These are phyloP conservation scores for Campylomormyrus tamandua DNA, from an alignment of 2,113 vertebrate genomes.

Conservation along the genomic window DNA sequence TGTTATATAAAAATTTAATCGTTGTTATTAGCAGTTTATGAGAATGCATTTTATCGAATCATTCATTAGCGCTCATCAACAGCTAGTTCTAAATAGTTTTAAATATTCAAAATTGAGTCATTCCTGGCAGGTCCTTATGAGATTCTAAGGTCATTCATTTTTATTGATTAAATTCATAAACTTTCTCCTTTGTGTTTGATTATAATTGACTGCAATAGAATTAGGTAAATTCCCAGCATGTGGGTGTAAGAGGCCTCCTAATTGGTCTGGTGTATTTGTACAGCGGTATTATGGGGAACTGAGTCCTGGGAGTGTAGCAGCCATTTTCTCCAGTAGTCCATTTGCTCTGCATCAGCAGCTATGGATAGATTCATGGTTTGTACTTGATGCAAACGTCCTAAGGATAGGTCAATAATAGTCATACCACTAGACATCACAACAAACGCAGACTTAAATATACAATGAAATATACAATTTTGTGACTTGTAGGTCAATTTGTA, in stretches of 20 bases:
- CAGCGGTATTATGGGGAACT: neutral
- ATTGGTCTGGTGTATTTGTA: neutral
- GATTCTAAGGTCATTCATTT: neutral
- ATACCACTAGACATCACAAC: neutral
- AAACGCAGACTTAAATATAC: neutral
- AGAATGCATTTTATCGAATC: neutral
- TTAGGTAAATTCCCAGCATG: neutral
- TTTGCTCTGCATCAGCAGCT: neutral
- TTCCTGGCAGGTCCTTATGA: neutral
- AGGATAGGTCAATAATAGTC: neutral
- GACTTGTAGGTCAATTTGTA: neutral
- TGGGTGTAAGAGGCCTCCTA: neutral
- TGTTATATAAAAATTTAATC: neutral
- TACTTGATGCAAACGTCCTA: neutral
- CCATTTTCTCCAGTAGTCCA: slow-evolving; percentile 2
- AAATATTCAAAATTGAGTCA: neutral
- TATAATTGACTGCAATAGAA: neutral
- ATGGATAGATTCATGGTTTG: neutral
- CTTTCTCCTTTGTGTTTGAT: neutral
- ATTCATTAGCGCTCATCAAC: neutral
- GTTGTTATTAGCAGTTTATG: neutral
- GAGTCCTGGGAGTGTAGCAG: neutral
- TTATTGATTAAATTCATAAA: neutral
- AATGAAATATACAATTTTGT: neutral
- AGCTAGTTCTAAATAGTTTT: neutral